These are phyloP conservation scores for Zaprionus gabonicus DNA, from an alignment of 1,140 invertebrate species.

Conservation along the genomic window DNA sequence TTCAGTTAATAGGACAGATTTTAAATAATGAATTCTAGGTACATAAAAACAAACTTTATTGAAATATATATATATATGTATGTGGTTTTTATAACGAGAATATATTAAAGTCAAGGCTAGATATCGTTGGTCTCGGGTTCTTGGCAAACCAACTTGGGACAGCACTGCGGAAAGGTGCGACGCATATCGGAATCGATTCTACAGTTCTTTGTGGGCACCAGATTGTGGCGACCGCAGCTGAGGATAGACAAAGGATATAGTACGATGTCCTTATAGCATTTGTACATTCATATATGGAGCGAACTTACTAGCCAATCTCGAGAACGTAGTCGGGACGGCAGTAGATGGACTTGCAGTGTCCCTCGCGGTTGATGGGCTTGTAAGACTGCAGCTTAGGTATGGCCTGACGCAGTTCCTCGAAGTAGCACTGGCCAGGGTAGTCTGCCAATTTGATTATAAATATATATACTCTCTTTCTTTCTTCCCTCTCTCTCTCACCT, in stretches of 20 bases:
- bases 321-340: slow-evolving; percentile 75
- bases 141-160: slow-evolving; percentile 70
- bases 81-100: neutral
- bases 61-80: neutral
- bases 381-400: slow-evolving; percentile 78
- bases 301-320: slow-evolving; percentile 68
- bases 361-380: slow-evolving; percentile 78
- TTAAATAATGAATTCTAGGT: no score
- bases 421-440: slow-evolving; percentile 77
- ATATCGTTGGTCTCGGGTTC: slow-evolving; percentile 68
- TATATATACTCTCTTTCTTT: neutral
- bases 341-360: slow-evolving; percentile 71
- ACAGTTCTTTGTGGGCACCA: slow-evolving; percentile 67
- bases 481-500: slow-evolving; percentile 46
- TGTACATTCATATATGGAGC: neutral
- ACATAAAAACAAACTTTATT: no score
- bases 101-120: slow-evolving; percentile 29
- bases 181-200: slow-evolving; percentile 71
- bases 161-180: slow-evolving; percentile 73
- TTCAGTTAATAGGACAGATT: neutral
- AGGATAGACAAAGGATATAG: neutral
- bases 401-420: slow-evolving; percentile 73
- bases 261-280: neutral
- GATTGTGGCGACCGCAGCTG: slow-evolving; percentile 78
- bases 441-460: slow-evolving; percentile 40